Base-by-base conservation (phyloP, 2,797 vertebrate species). In the Arctocebus calabarensis region DNA sequence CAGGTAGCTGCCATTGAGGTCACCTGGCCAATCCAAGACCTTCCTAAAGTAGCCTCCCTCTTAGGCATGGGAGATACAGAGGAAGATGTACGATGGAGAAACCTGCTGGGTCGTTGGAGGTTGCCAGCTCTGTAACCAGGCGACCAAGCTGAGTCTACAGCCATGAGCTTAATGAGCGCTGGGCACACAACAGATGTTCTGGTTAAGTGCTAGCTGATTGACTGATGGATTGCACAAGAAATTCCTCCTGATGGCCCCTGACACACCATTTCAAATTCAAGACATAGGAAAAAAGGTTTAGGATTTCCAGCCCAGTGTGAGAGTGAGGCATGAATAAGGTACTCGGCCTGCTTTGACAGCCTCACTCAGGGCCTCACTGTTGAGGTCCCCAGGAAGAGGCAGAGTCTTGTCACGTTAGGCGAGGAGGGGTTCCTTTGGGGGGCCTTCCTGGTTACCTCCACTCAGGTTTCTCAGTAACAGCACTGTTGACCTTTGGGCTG, bases 151-250 rank as follows among this genome's bases (percentile, higher is more conserved):
- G 11, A 27, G 12, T 57, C 78, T 45, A 20, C 0, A 0, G 84
- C 8, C 4, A 43, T 14, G 7, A 81, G 75, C 85, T 75, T 57
- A 59, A n/a, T 83, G 25, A 89, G 45, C 16, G 6, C 37, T 2
- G 7, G 77, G 77, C 91, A 83, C 34, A 0, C 9, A 75, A 52
- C 95, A 97, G 95, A 94, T 96, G 95, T 84, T 95, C 85, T 19
- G 16, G 17, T 75, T 75, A 81, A 94, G 88, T 57, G 40, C 81
- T 45, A 23, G 59, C 43, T 95, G 96, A 96, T 82, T 94, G 94
- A 81, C 92, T 96, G 96, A 97, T 89, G 89, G 88, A 97, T 94
- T 93, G 73, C 89, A 82, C 37, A 13, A 71, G 95, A 66, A 95
- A 92, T 86, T 82, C 75, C 71, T 92, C 81, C 29, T 94, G 92